These are phyloP conservation scores for Horisme vitalbata DNA, from an alignment of 2,888 invertebrate genomes.

Conservation along the genomic window DNA sequence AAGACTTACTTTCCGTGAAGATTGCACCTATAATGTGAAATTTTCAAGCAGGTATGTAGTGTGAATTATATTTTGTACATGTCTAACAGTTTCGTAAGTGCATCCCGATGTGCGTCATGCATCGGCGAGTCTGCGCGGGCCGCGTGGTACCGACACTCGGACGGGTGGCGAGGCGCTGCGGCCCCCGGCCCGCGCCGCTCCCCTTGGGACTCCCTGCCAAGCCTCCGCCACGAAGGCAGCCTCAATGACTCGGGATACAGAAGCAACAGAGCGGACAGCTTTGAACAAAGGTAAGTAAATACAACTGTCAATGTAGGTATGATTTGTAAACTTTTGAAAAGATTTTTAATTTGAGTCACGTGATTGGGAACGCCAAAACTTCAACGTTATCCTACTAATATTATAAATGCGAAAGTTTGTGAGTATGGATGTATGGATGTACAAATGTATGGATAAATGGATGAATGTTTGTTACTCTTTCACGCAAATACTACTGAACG, in stretches of 20 bases:
- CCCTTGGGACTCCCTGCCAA: constrained; percentile 94
- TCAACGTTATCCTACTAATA: no score
- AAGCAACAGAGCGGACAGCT: constrained; percentile 92
- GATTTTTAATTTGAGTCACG: no score
- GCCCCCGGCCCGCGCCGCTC: constrained; percentile 87
- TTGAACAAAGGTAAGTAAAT: constrained; percentile 89
- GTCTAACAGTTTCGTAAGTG: constrained; percentile 75
- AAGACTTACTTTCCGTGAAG: no score
- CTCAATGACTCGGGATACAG: constrained; percentile 94
- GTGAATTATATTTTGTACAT: background rate
- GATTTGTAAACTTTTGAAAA: no score
- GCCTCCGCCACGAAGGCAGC: constrained; percentile 92
- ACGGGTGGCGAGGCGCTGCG: constrained; percentile 88
- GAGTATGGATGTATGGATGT: no score
- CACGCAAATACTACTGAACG: no score
- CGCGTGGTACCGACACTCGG: constrained; percentile 95
- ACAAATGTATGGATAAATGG: no score
- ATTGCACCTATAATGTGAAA: background rate
- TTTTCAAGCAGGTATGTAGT: background rate
- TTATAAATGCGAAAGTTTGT: no score
- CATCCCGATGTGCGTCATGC: constrained; percentile 91
- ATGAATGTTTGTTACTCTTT: no score
- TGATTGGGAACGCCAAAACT: no score
- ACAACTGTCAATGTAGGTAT: no score
- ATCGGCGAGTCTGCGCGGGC: constrained; percentile 94